Conservation (phyloP, 2,113 vertebrate genomes). For the Paracanthobrama guichenoti region DNA sequence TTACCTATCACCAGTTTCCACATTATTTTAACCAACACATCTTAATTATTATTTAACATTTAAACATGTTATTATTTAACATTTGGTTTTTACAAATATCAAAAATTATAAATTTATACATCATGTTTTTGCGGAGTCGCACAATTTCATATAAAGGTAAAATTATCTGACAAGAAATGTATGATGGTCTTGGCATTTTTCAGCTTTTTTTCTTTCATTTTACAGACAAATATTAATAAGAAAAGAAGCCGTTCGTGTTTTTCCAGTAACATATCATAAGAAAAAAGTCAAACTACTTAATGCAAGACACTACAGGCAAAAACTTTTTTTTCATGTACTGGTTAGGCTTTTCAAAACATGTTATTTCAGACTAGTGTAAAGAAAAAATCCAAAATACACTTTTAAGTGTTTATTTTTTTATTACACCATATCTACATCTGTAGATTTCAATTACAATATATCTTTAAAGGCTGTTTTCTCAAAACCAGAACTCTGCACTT, state of each 20-base stretch:
- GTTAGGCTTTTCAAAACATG: no score
- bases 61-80: no score
- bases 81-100: not conserved
- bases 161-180: not conserved
- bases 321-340: no score
- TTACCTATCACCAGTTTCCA: not conserved
- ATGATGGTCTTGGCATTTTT: not conserved
- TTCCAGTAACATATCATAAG: not conserved
- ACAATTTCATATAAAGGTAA: not conserved
- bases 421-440: no score
- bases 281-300: not conserved
- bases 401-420: no score
- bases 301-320: no score
- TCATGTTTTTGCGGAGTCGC: not conserved
- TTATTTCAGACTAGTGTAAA: no score
- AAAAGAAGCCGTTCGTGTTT: not conserved
- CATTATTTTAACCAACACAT: not conserved
- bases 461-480: no score
- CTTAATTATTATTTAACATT: not conserved
- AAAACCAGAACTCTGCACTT: no score
- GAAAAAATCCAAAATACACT: no score
- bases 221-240: not conserved
- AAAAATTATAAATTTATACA: not conserved
- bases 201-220: not conserved
- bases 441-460: no score